Evolutionary conservation across 64 coral and sea anemone species (phyloP).

Genomic region (Cladopsammia gracilis): DNA sequence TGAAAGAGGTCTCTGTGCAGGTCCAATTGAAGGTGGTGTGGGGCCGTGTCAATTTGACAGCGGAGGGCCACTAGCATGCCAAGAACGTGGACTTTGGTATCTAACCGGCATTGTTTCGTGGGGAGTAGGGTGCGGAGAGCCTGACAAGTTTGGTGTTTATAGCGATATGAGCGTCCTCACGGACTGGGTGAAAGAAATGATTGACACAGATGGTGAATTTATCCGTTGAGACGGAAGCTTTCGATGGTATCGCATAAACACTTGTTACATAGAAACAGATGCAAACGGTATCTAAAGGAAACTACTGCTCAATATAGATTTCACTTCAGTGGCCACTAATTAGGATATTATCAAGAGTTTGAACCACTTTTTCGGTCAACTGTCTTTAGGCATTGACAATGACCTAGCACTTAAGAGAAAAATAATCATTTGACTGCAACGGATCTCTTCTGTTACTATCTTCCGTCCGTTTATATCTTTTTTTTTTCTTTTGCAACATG

Average conservation of each 20-base stretch:
- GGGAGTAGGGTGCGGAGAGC: constrained; percentile 61
- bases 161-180: constrained; percentile 57
- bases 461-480: too few relatives aligned
- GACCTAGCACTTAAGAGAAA: too few relatives aligned
- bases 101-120: constrained; percentile 62
- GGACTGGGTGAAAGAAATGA: constrained; percentile 49
- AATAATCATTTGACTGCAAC: too few relatives aligned
- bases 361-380: too few relatives aligned
- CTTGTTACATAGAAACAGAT: too few relatives aligned
- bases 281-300: too few relatives aligned
- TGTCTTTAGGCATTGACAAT: too few relatives aligned
- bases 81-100: constrained; percentile 59
- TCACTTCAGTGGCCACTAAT: too few relatives aligned
- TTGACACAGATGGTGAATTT: background rate
- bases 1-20: constrained; percentile 66
- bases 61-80: constrained; percentile 67
- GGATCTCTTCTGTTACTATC: too few relatives aligned
- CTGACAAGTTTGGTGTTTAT: constrained; percentile 65
- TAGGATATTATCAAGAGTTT: too few relatives aligned
- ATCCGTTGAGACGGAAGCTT: background rate
- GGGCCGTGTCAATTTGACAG: constrained; percentile 77
- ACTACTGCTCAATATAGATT: too few relatives aligned
- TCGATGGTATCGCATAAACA: background rate
- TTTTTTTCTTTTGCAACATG: too few relatives aligned
- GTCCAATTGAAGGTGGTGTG: constrained; percentile 26